Evolutionary conservation across 2,113 vertebrate species (phyloP).

Genomic region (Thinocorus orbignyianus): DNA sequence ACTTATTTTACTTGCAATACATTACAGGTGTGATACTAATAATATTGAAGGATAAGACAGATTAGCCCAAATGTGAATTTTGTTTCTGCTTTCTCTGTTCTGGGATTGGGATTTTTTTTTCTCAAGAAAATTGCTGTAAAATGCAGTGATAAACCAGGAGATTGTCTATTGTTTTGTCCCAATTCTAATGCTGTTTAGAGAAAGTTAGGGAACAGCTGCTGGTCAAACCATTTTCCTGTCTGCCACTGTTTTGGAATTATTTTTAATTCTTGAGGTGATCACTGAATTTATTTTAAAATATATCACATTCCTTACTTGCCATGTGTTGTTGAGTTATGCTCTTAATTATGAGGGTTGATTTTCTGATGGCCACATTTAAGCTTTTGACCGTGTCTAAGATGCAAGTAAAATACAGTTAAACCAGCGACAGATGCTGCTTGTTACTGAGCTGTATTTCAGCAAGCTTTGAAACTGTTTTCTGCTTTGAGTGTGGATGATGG

Average conservation of each 20-base stretch:
- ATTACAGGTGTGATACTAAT: not conserved
- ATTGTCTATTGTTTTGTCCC: not conserved
- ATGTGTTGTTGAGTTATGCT: not conserved
- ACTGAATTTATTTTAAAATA: not conserved
- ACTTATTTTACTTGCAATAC: not conserved
- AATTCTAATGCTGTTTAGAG: not conserved
- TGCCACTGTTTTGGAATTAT: not conserved
- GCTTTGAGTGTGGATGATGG: not conserved
- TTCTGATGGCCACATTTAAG: not conserved
- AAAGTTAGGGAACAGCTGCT: not conserved
- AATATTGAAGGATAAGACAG: not conserved
- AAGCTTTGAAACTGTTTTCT: not conserved
- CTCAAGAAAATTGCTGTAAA: not conserved
- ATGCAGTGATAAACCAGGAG: not conserved
- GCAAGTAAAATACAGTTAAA: not conserved
- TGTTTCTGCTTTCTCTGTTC: not conserved
- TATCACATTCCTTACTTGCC: not conserved
- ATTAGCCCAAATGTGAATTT: not conserved
- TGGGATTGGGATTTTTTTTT: not conserved
- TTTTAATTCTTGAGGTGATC: not conserved
- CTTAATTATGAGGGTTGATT: not conserved
- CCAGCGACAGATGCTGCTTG: not conserved
- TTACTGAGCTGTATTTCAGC: not conserved
- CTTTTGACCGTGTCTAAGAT: not conserved
- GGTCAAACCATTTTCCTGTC: not conserved